phyloP scores from a whole-genome alignment of 2,113 vertebrate species.

The Eidolon helvum region DNA sequence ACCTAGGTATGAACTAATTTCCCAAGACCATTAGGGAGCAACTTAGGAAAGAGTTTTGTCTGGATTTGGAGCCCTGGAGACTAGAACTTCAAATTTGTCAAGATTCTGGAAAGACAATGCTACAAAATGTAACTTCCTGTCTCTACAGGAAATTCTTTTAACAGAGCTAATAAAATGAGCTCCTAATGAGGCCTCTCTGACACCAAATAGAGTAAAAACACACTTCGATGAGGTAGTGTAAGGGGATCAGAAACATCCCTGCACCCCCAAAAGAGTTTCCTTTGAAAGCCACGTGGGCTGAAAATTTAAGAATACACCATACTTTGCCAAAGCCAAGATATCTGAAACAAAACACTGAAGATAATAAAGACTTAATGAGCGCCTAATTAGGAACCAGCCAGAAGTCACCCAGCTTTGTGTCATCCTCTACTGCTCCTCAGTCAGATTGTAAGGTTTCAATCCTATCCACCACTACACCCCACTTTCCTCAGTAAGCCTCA shows the following conservation, averaged over 20 bases:
- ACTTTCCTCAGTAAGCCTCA: background rate
- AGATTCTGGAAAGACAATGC: background rate
- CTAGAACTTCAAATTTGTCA: slow-evolving; percentile 17
- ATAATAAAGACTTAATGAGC: background rate
- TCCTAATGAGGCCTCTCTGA: slow-evolving; percentile 57
- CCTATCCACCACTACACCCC: background rate
- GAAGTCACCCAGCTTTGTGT: background rate
- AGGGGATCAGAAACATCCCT: slow-evolving; percentile 57
- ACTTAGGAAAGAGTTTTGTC: background rate
- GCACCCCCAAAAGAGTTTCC: background rate
- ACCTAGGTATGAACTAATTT: background rate
- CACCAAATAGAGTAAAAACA: slow-evolving; percentile 59
- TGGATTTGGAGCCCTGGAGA: slow-evolving; percentile 8
- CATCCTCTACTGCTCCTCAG: background rate
- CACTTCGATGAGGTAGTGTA: slow-evolving; percentile 69
- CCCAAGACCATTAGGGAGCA: background rate
- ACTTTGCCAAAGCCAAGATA: slow-evolving; percentile 37
- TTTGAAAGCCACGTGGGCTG: slow-evolving; percentile 10
- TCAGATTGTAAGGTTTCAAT: background rate
- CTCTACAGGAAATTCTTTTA: slow-evolving; percentile 17
- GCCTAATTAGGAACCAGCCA: background rate
- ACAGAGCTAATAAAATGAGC: slow-evolving; percentile 57
- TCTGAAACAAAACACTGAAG: slow-evolving; percentile 23
- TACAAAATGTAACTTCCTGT: slow-evolving; percentile 47
- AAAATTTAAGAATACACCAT: slow-evolving; percentile 24